Evolutionary conservation across 2,797 vertebrate genomes (phyloP), one percentile per base, ranked within the genome.

Genomic region (Parotocinclus haroldoi): DNA sequence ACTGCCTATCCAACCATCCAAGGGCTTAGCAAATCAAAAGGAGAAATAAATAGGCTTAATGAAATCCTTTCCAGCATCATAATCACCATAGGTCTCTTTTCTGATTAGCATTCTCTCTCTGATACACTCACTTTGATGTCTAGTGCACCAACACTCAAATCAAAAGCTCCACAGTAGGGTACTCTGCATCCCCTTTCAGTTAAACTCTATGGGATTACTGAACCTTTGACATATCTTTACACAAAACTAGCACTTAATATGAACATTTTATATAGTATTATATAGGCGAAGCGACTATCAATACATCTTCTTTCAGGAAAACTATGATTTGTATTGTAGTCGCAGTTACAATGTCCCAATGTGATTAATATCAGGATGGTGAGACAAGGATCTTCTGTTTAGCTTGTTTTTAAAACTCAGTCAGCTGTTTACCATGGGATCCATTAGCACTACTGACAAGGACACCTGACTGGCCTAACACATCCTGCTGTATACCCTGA

Each of bases 61-160:
- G 40, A 9, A 42, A 1, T 66, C 54, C 40, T 37, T 37, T 40
- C n/a, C 48, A 66, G 54, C 40, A 53, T 44, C 40, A 14, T 59
- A 58, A 58, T 68, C 66, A 54, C 64, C 11, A 17, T 62, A 59
- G 60, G 59, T 40, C 44, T 59, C 58, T 67, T 16, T 63, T 19
- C 16, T 67, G 71, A 76, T 73, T 64, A 73, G 14, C 50, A 64
- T 64, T 37, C 51, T 59, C 58, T 9, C 54, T 69, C 36, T 66
- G 62, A 66, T 69, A 61, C 56, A 9, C 49, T 46, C 65, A 64
- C 64, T 68, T 68, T 53, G 57, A 68, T 48, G 57, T 66, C 66
- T 63, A 39, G 27, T 27, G 53, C 50, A 46, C 45, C 51, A 14
- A 61, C 62, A 53, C 27, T 65, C 59, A 66, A 63, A 42, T 70